Conservation (phyloP, 2,888 invertebrate genomes). For the Oscheius sp. region DNA sequence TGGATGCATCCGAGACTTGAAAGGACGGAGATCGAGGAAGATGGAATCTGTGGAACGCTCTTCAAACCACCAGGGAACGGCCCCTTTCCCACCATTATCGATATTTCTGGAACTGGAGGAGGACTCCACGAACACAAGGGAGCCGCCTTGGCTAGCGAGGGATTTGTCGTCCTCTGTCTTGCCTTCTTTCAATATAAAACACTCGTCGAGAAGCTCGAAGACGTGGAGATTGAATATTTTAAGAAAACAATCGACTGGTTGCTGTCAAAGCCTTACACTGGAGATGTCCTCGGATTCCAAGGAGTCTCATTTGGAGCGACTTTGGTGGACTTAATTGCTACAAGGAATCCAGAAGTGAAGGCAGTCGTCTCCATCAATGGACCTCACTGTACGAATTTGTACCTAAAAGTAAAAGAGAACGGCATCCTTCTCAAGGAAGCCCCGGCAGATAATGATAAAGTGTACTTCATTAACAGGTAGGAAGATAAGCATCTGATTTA, state of each 20-base stretch:
- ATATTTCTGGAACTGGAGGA: conserved; percentile 46
- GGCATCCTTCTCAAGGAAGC: conserved; percentile 36
- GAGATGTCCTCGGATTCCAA: conserved; percentile 40
- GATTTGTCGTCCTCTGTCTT: conserved; percentile 42
- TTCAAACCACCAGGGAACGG: conserved; percentile 46
- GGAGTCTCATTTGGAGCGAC: conserved; percentile 47
- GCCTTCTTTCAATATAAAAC: conserved; percentile 46
- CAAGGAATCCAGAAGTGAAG: conserved; percentile 41
- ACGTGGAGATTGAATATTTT: conserved; percentile 42
- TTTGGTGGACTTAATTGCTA: conserved; percentile 37
- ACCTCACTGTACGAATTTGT: conserved; percentile 32
- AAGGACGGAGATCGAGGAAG: conserved; percentile 38
- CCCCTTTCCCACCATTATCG: conserved; percentile 44
- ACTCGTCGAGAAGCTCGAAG: conserved; percentile 39
- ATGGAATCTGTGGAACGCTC: conserved; percentile 40
- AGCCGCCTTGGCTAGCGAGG: conserved; percentile 43
- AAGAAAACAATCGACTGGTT: conserved; percentile 40
- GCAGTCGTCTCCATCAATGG: conserved; percentile 46
- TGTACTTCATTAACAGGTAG: too few species aligned
- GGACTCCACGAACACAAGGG: conserved; percentile 47
- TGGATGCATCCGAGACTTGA: conserved; percentile 50
- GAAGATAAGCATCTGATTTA: too few species aligned
- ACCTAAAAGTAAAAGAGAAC: conserved; percentile 37
- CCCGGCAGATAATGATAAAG: neutral
- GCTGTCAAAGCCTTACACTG: conserved; percentile 36